These are phyloP conservation scores for Anoplopoma fimbria DNA, from an alignment of 2,113 vertebrate genomes.

Conservation along the genomic window DNA sequence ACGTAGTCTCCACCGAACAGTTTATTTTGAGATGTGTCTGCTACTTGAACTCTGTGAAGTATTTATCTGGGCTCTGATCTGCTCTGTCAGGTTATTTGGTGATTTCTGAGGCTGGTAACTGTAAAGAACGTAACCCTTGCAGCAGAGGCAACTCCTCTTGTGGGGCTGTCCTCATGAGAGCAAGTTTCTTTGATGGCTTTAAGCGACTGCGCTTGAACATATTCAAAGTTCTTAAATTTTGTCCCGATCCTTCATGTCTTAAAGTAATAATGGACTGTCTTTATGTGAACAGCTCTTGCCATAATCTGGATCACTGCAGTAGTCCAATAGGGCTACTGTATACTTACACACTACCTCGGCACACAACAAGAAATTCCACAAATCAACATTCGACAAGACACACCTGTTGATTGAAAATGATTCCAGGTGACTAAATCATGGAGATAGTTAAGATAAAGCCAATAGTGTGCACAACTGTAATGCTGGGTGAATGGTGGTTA, in stretches of 20 bases:
- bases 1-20: not conserved
- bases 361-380: not conserved
- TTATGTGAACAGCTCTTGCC: not conserved
- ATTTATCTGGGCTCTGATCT: constrained; percentile 2
- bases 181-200: not conserved
- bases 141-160: too few species aligned
- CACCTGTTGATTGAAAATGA: not conserved
- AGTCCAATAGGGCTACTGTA: not conserved
- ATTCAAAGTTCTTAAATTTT: not conserved
- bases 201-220: not conserved
- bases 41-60: constrained; percentile 4
- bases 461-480: not conserved
- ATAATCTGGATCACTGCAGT: not conserved
- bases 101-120: constrained; percentile 11
- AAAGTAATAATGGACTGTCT: not conserved
- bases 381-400: not conserved
- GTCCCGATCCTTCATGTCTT: not conserved
- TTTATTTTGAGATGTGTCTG: constrained; percentile 7
- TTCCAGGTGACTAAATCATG: not conserved
- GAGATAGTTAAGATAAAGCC: not conserved
- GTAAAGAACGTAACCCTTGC: not conserved
- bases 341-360: not conserved
- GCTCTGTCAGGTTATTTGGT: not conserved
- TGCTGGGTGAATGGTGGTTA: not conserved
- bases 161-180: too few species aligned